Conservation (phyloP, 2,888 invertebrate species). For the Entomobrya proxima region DNA sequence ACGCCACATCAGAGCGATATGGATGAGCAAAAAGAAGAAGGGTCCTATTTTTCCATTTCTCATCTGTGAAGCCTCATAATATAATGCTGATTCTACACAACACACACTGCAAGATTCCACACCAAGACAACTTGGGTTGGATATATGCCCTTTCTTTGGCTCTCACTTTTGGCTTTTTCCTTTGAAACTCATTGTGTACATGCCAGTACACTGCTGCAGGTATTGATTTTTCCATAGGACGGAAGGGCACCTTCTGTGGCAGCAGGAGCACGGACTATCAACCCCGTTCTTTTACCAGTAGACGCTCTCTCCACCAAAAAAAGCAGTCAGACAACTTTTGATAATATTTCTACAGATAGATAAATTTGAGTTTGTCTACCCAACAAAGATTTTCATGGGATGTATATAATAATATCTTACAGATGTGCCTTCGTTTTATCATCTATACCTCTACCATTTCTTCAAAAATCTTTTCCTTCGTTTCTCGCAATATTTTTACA, state of each 20-base stretch:
- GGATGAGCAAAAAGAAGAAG: conserved; percentile 46
- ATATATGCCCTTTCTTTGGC: conserved; percentile 53
- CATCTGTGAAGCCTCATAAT: not conserved
- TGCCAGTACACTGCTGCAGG: conserved; percentile 42
- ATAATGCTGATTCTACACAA: no score
- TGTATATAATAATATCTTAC: conserved; percentile 67
- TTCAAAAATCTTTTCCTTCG: conserved; percentile 57
- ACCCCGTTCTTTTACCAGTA: conserved; percentile 24
- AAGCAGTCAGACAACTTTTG: not conserved
- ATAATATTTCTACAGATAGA: conserved; percentile 27
- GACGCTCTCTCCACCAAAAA: not conserved
- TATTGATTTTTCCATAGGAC: conserved; percentile 72
- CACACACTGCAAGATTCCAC: conserved; percentile 1
- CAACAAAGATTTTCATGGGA: conserved; percentile 71
- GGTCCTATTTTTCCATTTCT: conserved; percentile 59
- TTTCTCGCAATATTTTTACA: conserved; percentile 45
- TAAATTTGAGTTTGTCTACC: conserved; percentile 55
- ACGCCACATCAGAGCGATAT: conserved; percentile 48
- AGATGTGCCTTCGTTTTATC: conserved; percentile 71
- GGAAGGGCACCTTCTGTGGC: conserved; percentile 70
- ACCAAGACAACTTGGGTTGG: no score
- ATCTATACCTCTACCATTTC: conserved; percentile 34
- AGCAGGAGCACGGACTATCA: conserved; percentile 40
- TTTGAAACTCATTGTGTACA: conserved; percentile 41
- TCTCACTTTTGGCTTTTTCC: conserved; percentile 54